Evolutionary conservation across 2,888 invertebrate species (phyloP).

Genomic region (Yponomeuta cagnagella): DNA sequence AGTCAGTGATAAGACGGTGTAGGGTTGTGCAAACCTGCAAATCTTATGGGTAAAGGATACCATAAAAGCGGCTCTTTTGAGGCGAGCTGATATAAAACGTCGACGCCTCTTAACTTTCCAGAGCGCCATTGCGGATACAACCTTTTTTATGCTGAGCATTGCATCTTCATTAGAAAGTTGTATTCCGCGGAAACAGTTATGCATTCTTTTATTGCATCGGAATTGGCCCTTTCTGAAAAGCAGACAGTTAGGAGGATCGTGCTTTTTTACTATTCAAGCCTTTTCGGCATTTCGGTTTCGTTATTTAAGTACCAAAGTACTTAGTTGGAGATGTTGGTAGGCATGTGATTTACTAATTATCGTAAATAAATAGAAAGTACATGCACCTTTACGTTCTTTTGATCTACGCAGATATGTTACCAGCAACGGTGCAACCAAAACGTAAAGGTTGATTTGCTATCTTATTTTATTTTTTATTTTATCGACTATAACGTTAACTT

Average conservation of each 20-base stretch:
- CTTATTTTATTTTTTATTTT: too few relatives aligned
- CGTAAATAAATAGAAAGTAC: too few relatives aligned
- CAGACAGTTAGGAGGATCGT: not conserved
- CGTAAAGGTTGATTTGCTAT: too few relatives aligned
- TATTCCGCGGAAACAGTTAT: conserved; percentile 57
- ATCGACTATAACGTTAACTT: too few relatives aligned
- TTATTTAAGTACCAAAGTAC: too few relatives aligned
- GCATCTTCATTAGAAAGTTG: conserved; percentile 47
- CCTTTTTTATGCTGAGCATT: conserved; percentile 17
- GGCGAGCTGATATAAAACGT: conserved; percentile 54
- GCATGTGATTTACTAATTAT: not conserved
- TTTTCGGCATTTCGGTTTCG: not conserved
- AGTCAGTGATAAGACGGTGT: conserved; percentile 28
- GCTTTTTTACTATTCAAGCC: not conserved
- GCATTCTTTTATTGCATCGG: conserved; percentile 23
- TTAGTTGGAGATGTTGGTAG: not conserved
- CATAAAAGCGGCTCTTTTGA: conserved; percentile 55
- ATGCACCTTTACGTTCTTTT: too few relatives aligned
- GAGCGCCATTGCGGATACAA: conserved; percentile 43
- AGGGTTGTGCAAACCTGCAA: conserved; percentile 47
- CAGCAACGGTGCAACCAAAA: too few relatives aligned
- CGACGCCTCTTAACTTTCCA: conserved; percentile 45
- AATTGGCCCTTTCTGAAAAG: conserved; percentile 22
- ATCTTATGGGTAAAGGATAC: conserved; percentile 31
- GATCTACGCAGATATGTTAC: too few relatives aligned